Evolutionary conservation across 2,113 vertebrate species (phyloP), one percentile per base, ranked within the genome.

Genomic region (Barnardius zonarius): DNA sequence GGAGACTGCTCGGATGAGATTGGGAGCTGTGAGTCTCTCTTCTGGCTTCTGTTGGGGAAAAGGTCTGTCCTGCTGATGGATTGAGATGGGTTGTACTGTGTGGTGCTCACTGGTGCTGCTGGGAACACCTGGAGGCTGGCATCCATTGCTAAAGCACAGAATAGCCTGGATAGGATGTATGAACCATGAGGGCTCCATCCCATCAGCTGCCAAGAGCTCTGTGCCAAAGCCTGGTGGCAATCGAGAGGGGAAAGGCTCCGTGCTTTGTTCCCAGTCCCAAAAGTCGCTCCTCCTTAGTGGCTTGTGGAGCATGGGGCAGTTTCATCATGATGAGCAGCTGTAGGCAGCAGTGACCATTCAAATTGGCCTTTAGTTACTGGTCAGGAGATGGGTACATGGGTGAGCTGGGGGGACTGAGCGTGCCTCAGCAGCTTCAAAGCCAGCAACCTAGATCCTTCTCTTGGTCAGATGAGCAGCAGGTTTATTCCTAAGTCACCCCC

Each of bases 1-100:
- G 98, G 98, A 35, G 98, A 98, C 94, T 98, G 98, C 90, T 98
- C 98, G 0, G 98, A 98, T 0, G 98, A 98, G 88, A 87, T 48
- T 5, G 96, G 95, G 15, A 89, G 90, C 91, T 95, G 98, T 98
- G 61, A 94, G 97, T 95, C 37, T 86, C 54, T 78, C 62, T 81
- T 92, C 83, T 87, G 87, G 30, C 69, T 92, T 2, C 31, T 46
- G 15, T 17, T 73, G 79, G 57, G 77, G 31, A 41, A 83, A 41
- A 70, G 35, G 15, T 4, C 43, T 54, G n/a, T 77, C 27, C 49
- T 84, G 48, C 51, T 84, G 22, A 11, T 31, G 66, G 61, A 4
- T 2, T 59, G 43, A 51, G 61, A 3, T 11, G 63, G 76, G 7
- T 8, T 59, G 54, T 35, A 9, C 0, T 20, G 13, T 16, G n/a